Evolutionary conservation across 2,888 invertebrate species (phyloP).

Genomic region (Minunthozetes semirufus): DNA sequence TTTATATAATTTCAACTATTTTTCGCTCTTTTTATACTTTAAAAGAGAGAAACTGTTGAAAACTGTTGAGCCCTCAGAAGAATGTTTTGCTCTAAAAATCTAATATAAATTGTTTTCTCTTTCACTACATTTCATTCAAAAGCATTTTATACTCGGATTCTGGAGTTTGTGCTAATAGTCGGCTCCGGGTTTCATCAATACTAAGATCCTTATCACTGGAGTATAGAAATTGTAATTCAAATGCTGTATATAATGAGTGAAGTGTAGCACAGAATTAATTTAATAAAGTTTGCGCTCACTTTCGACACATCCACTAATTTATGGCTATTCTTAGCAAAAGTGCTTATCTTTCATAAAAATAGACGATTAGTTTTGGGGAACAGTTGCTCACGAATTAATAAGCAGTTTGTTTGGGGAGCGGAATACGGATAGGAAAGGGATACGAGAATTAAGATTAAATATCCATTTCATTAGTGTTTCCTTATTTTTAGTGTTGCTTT

Average conservation of each 20-base stretch:
- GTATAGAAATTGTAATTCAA: too few species aligned
- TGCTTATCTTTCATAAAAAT: slow-evolving; percentile 4
- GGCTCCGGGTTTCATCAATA: not conserved
- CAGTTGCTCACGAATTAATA: not conserved
- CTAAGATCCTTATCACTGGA: not conserved
- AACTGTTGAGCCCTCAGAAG: not conserved
- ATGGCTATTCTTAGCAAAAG: not conserved
- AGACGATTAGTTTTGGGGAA: not conserved
- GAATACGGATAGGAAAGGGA: not conserved
- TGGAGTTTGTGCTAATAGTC: not conserved
- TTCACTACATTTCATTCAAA: not conserved
- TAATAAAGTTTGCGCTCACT: not conserved
- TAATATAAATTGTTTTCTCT: not conserved
- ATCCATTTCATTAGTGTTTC: not conserved
- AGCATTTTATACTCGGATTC: not conserved
- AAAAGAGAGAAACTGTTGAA: not conserved
- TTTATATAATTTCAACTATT: not conserved
- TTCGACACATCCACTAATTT: not conserved
- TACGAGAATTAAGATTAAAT: not conserved
- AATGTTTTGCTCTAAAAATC: not conserved
- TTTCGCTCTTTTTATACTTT: not conserved
- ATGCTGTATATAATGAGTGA: not conserved
- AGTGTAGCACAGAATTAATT: slow-evolving; percentile 9
- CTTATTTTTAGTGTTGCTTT: not conserved
- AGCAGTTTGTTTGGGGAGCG: not conserved